These are phyloP conservation scores for Diploscapter pachys DNA, from an alignment of 1,140 invertebrate genomes.

Conservation along the genomic window DNA sequence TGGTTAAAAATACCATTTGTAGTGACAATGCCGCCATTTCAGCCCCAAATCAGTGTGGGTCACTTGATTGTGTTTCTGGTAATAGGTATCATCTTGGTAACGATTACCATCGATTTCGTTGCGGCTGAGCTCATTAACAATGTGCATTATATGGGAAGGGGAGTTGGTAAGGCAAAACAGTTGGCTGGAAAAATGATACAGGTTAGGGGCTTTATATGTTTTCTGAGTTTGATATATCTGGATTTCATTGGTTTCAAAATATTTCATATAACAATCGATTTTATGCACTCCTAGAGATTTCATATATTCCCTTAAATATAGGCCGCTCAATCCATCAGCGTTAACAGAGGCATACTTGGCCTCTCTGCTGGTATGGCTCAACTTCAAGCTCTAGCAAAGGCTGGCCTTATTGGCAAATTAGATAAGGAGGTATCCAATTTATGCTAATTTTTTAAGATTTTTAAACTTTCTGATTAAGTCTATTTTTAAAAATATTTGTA, in stretches of 20 bases:
- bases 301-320: too few species aligned
- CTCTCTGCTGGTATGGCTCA: slow-evolving; percentile 29
- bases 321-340: slow-evolving; percentile 1
- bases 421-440: slow-evolving; percentile 12
- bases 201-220: not conserved
- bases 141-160: slow-evolving; percentile 36
- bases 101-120: slow-evolving; percentile 34
- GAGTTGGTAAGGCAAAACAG: slow-evolving; percentile 29
- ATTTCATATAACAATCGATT: not conserved
- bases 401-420: slow-evolving; percentile 19
- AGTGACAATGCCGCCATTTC: slow-evolving; percentile 3
- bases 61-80: slow-evolving; percentile 31
- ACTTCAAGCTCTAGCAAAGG: slow-evolving; percentile 28
- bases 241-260: slow-evolving; percentile 31
- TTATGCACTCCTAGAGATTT: too few species aligned
- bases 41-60: slow-evolving; percentile 29
- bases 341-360: slow-evolving; percentile 6
- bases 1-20: too few species aligned
- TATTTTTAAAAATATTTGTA: too few species aligned
- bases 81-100: slow-evolving; percentile 30
- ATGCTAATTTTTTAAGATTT: too few species aligned
- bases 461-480: too few species aligned
- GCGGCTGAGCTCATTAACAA: slow-evolving; percentile 34
- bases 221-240: not conserved
- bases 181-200: slow-evolving; percentile 31